Evolutionary conservation across 1,140 invertebrate species (phyloP).

Genomic region (Atta texana): DNA sequence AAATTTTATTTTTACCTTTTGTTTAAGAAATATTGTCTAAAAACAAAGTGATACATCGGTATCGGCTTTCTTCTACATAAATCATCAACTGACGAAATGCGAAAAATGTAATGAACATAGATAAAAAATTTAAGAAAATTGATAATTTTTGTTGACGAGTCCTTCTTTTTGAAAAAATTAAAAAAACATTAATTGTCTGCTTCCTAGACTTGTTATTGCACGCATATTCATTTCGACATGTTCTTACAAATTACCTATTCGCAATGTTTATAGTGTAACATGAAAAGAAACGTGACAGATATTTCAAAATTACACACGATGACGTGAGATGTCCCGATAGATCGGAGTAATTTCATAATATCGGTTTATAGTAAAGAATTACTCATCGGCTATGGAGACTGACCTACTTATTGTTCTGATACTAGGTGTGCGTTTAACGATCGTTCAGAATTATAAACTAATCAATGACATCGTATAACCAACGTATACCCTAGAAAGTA

Average conservation of each 20-base stretch:
- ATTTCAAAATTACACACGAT: constrained; percentile 37
- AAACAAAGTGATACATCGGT: too few species aligned
- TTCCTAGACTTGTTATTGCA: background rate
- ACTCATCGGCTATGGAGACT: background rate
- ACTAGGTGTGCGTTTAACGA: constrained; percentile 32
- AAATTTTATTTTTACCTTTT: too few species aligned
- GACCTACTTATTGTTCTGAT: constrained; percentile 66
- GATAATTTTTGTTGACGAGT: background rate
- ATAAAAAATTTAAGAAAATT: constrained; percentile 13
- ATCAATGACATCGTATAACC: constrained; percentile 9
- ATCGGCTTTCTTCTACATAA: too few species aligned
- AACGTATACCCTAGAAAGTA: constrained; percentile 6
- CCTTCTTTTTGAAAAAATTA: background rate
- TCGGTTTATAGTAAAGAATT: constrained; percentile 60
- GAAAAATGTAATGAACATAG: background rate
- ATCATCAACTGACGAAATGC: background rate
- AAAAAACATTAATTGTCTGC: background rate
- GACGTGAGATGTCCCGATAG: constrained; percentile 37
- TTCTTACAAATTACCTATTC: background rate
- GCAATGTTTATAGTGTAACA: background rate
- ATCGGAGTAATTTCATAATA: constrained; percentile 48
- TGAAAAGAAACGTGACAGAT: background rate
- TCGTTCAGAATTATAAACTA: constrained; percentile 44
- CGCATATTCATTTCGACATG: background rate
- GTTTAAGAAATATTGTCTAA: too few species aligned